phyloP scores from a whole-genome alignment of 2,888 invertebrate species.

The Caenorhabditis parvicauda region DNA sequence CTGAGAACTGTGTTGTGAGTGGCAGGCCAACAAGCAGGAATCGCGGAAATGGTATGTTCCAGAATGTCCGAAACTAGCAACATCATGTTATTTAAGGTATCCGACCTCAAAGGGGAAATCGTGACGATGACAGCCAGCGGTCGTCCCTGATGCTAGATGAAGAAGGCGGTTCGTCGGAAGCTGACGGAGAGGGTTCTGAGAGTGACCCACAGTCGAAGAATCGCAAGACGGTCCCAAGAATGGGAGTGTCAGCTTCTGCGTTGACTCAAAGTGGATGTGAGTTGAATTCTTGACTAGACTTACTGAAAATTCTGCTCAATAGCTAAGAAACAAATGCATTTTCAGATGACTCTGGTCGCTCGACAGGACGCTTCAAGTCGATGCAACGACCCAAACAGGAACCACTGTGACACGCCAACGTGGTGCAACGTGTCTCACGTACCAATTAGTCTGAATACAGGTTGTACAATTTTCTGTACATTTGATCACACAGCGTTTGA shows the following conservation, averaged over 20 bases:
- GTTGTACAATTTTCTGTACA: no score
- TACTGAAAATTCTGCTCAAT: neutral
- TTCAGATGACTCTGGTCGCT: conserved; percentile 21
- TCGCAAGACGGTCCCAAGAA: conserved; percentile 31
- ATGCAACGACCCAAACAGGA: no score
- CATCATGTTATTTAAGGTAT: conserved; percentile 10
- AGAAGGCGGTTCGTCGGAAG: conserved; percentile 36
- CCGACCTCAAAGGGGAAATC: conserved; percentile 30
- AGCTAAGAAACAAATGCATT: neutral
- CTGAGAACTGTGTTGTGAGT: conserved; percentile 20
- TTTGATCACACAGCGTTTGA: no score
- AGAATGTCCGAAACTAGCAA: neutral
- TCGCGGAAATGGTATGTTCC: conserved; percentile 31
- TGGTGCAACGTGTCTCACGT: no score
- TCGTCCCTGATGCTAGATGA: conserved; percentile 46
- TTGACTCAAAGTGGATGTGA: conserved; percentile 29
- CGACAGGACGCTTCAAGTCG: conserved; percentile 22
- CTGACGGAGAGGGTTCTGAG: conserved; percentile 40
- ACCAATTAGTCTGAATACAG: no score
- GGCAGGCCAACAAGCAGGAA: conserved; percentile 42
- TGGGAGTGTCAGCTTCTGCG: conserved; percentile 42
- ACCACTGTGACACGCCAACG: no score
- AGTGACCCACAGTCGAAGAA: conserved; percentile 23
- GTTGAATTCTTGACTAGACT: conserved; percentile 8
- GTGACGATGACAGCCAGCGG: conserved; percentile 45